A percentile compares a stretch with the other conserved stretches of the same genome.
phyloP scores from a whole-genome alignment of 2,113 vertebrate species.

The Oncorhynchus gorbuscha region DNA sequence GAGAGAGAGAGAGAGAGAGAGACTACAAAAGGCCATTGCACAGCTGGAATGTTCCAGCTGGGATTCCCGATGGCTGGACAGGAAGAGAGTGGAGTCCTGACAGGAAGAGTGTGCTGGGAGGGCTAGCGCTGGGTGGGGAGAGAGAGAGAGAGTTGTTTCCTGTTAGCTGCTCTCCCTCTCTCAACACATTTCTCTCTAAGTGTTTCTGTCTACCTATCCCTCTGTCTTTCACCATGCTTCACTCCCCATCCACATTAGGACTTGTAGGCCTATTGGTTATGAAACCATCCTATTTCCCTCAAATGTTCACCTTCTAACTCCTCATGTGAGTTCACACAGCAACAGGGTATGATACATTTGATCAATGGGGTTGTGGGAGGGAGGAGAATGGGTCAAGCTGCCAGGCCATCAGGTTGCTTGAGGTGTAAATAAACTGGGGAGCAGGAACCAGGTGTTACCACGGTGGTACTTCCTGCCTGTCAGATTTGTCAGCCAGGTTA shows the following conservation, averaged over 20 bases:
- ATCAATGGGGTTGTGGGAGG: background rate
- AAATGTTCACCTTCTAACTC: background rate
- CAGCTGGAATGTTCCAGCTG: conserved; percentile 73
- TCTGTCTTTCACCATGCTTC: background rate
- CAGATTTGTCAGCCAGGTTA: conserved; percentile 54
- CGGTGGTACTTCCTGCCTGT: conserved; percentile 52
- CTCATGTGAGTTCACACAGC: background rate
- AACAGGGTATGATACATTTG: background rate
- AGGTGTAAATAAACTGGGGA: conserved; percentile 30
- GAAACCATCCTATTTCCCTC: conserved; percentile 20
- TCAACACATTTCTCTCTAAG: conserved; percentile 1
- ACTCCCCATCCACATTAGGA: background rate
- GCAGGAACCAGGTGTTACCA: conserved; percentile 57
- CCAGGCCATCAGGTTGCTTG: conserved; percentile 1
- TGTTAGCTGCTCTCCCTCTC: conserved; percentile 51
- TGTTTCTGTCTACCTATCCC: background rate
- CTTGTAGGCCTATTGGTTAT: background rate
- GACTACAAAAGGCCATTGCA: conserved; percentile 23
- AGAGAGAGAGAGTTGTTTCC: conserved; percentile 62
- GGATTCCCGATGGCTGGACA: conserved; percentile 71
- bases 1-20: background rate
- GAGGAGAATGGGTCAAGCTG: conserved; percentile 26
- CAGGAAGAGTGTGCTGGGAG: conserved; percentile 73
- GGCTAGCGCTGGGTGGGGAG: conserved; percentile 48
- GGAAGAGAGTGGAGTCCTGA: conserved; percentile 70